Evolutionary conservation across 2,113 vertebrate species (phyloP), one percentile per base, ranked within the genome.

Genomic region (Epinephelus fuscoguttatus): DNA sequence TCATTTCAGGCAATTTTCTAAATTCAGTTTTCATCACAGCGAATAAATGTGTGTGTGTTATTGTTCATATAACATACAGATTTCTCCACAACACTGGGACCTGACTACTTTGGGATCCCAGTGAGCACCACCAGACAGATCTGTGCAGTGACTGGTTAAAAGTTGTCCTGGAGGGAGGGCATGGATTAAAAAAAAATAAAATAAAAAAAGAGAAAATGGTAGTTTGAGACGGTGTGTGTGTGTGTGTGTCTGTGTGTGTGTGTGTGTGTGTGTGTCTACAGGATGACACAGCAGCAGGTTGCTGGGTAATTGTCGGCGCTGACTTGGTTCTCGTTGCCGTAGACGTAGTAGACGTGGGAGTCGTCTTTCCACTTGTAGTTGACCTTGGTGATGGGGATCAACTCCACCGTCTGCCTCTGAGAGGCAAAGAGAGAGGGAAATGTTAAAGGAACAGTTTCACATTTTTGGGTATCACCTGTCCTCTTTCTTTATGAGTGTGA

Each of bases 341-440:
- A 96, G 33, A 96, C 93, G 1, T 19, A 95, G 86, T 95, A 97
- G 27, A 67, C 17, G 49, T 94, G 70, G 4, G 40, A 4, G 40
- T 85, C 81, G 21, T 83, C 92, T 79, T 96, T 95, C 96, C 96
- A 97, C 53, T 82, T 91, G 57, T 96, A 96, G 56, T 70, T 85
- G 11, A 96, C 94, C 63, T 93, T 95, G 3, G 95, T 95, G 62
- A 97, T 82, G 6, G 96, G 96, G 81, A 97, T 95, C 80, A 96
- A 52, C 84, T 97, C 96, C 0, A 97, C 82, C 0, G 80, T 94
- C 74, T 96, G 96, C 75, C 95, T 94, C 96, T 97, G 92, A 68
- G 14, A 70, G 4, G 27, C 18, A 62, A 33, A 66, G 18, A 78
- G 23, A 63, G 19, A 72, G 33, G 25, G 37, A 52, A 9, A 27